Percentiles rank a stretch among this genome's conserved stretches.
phyloP scores from a whole-genome alignment of 23 tunicate genomes.

The Diplosoma virens region DNA sequence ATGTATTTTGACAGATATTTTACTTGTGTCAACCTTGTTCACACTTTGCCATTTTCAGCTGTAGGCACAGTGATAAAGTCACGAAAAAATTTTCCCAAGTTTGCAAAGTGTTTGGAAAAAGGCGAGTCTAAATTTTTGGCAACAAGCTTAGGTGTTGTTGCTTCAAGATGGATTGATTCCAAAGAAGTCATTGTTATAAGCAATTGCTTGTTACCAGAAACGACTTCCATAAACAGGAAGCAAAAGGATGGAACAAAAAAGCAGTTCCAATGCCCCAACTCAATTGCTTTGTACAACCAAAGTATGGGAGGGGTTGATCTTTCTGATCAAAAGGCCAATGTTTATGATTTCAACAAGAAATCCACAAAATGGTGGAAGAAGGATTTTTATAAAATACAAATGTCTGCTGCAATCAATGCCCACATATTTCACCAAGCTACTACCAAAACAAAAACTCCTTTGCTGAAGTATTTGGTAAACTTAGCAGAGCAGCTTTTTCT shows the following conservation, averaged over 20 bases:
- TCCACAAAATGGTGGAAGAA: conserved; percentile 21
- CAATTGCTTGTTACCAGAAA: conserved; percentile 8
- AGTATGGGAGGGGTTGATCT: conserved; percentile 14
- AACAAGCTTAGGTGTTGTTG: conserved; percentile 13
- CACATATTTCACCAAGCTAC: conserved; percentile 16
- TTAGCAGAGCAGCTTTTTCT: conserved; percentile 17
- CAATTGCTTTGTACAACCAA: conserved; percentile 17
- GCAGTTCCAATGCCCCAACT: conserved; percentile 24
- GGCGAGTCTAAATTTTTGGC: conserved; percentile 17
- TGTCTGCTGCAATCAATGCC: conserved; percentile 27
- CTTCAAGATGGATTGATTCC: conserved; percentile 25
- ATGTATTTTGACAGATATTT: conserved; percentile 16
- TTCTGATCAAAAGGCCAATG: conserved; percentile 27
- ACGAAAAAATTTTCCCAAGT: conserved; percentile 11
- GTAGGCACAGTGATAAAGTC: conserved; percentile 4
- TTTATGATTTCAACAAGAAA: conserved; percentile 10
- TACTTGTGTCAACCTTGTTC: conserved; percentile 13
- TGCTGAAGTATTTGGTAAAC: conserved; percentile 10
- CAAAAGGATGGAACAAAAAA: conserved; percentile 20
- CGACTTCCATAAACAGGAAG: conserved; percentile 14
- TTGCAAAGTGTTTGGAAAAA: conserved; percentile 8
- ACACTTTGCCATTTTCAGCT: conserved; percentile 26
- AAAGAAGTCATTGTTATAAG: conserved; percentile 19
- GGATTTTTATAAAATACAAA: conserved; percentile 14
- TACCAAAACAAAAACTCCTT: conserved; percentile 8